phyloP scores from a whole-genome alignment of 2,888 invertebrate genomes.

The Drosophila putrida region DNA sequence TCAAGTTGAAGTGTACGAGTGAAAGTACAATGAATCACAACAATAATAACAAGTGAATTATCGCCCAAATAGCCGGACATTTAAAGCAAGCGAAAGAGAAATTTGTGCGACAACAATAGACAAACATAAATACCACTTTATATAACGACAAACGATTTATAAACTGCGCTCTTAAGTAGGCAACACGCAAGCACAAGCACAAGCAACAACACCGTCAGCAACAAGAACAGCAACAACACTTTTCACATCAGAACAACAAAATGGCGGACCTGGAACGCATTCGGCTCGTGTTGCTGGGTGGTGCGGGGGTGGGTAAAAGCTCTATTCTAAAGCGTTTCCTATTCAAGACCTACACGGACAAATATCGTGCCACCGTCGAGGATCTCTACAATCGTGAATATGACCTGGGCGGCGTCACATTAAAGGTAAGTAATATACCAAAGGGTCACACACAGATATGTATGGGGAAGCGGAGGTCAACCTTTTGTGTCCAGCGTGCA shows the following conservation, averaged over 20 bases:
- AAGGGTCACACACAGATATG: not conserved
- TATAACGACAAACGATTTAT: slow-evolving; percentile 50
- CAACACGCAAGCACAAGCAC: slow-evolving; percentile 16
- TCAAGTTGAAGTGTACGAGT: slow-evolving; percentile 48
- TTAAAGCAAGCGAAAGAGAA: slow-evolving; percentile 17
- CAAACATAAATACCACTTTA: slow-evolving; percentile 18
- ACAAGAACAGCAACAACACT: slow-evolving; percentile 12
- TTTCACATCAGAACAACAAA: slow-evolving; percentile 30
- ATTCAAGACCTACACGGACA: slow-evolving; percentile 91
- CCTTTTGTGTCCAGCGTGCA: slow-evolving; percentile 16
- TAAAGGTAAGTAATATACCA: slow-evolving; percentile 87
- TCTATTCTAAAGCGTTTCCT: slow-evolving; percentile 93
- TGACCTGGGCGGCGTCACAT: slow-evolving; percentile 90
- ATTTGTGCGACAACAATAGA: slow-evolving; percentile 36
- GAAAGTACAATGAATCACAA: slow-evolving; percentile 39
- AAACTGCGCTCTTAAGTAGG: slow-evolving; percentile 32
- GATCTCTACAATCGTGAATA: slow-evolving; percentile 95
- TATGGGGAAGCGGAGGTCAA: not conserved
- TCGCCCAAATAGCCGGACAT: slow-evolving; percentile 5
- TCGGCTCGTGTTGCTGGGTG: slow-evolving; percentile 93
- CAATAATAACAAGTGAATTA: slow-evolving; percentile 36
- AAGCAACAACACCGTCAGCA: not conserved
- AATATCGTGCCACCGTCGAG: slow-evolving; percentile 94
- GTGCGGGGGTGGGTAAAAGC: slow-evolving; percentile 94
- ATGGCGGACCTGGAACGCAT: slow-evolving; percentile 92